These are phyloP conservation scores for Diadegma fenestrale DNA, from an alignment of 2,888 invertebrate genomes.

Conservation along the genomic window DNA sequence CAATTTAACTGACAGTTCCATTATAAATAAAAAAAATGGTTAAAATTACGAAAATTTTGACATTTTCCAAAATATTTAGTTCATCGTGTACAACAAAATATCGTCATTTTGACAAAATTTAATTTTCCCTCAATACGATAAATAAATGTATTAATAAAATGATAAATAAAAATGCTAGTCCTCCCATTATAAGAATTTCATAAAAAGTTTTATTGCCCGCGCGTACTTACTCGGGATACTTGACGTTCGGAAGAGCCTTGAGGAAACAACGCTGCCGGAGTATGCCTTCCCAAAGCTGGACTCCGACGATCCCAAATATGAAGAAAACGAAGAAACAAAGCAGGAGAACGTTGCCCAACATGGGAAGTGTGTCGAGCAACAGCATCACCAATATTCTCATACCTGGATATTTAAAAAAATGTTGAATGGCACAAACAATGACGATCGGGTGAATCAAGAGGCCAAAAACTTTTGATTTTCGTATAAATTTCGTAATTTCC, in stretches of 20 bases:
- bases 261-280: conserved; percentile 97
- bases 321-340: conserved; percentile 99
- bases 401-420: conserved; percentile 87
- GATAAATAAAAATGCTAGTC: neutral
- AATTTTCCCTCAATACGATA: no score
- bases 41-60: no score
- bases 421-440: neutral
- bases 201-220: neutral
- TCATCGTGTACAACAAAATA: no score
- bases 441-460: neutral
- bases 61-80: no score
- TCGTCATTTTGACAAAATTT: no score
- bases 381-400: conserved; percentile 99
- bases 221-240: conserved; percentile 91
- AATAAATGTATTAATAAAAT: conserved; percentile 1
- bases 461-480: neutral
- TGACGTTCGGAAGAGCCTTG: conserved; percentile 89
- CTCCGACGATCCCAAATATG: conserved; percentile 99
- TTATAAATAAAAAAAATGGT: no score
- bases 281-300: conserved; percentile 99
- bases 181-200: neutral
- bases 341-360: conserved; percentile 99
- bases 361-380: conserved; percentile 98
- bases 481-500: no score
- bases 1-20: no score